phyloP scores from a whole-genome alignment of 2,888 invertebrate genomes.

The Crepidodera aurea region DNA sequence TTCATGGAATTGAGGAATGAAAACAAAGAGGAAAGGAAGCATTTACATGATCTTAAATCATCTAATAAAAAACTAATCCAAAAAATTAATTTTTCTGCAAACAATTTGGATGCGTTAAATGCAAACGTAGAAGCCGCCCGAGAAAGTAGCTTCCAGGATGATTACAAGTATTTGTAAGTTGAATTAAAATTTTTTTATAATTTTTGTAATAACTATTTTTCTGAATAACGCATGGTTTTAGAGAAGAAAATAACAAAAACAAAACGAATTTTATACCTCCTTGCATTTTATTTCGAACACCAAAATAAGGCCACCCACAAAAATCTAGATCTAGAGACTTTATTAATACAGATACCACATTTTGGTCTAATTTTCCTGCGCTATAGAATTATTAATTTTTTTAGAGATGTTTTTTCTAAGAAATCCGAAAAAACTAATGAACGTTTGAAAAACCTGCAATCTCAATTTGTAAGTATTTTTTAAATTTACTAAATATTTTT shows the following conservation, averaged over 20 bases:
- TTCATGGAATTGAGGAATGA: not conserved
- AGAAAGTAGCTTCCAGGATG: not conserved
- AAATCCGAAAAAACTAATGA: constrained; percentile 10
- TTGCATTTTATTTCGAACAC: too few species aligned
- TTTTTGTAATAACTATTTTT: too few species aligned
- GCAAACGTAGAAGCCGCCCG: not conserved
- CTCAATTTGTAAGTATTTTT: constrained; percentile 24
- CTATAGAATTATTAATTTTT: too few species aligned
- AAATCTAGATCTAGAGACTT: not conserved
- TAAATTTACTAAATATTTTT: not conserved
- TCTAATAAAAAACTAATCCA: not conserved
- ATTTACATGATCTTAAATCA: not conserved
- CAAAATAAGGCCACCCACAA: not conserved
- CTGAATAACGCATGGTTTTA: too few species aligned
- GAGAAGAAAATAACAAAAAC: too few species aligned
- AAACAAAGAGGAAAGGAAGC: not conserved
- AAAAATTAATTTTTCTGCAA: not conserved
- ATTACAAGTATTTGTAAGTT: not conserved
- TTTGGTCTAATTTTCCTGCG: constrained; percentile 6
- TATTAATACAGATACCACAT: not conserved
- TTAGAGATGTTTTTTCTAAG: constrained; percentile 12
- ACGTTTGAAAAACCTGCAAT: constrained; percentile 13
- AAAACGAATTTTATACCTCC: too few species aligned
- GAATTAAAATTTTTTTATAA: too few species aligned
- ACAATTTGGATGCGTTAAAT: not conserved